These are phyloP conservation scores for Yoshiicerus persimilis DNA, from an alignment of 1,140 invertebrate species.

Conservation along the genomic window DNA sequence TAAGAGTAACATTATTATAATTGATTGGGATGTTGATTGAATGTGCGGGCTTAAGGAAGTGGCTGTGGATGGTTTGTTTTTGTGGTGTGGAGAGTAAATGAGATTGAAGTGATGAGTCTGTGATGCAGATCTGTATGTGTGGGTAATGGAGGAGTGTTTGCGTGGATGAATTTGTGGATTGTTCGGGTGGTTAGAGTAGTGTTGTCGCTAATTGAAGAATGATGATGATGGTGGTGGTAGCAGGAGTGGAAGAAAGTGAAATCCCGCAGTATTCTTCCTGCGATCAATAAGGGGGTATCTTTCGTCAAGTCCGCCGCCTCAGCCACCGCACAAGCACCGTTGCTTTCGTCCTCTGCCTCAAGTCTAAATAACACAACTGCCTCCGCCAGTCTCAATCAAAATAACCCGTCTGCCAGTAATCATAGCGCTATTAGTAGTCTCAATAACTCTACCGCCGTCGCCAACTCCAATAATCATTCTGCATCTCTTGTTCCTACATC, in stretches of 20 bases:
- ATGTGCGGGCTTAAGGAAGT: neutral
- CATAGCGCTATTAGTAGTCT: conserved; percentile 1
- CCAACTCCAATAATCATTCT: conserved; percentile 11
- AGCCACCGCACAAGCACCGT: conserved; percentile 1
- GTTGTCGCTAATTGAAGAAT: conserved; percentile 18
- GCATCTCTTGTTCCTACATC: conserved; percentile 14
- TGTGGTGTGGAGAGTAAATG: neutral
- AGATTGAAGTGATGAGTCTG: neutral
- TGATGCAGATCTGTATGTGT: neutral
- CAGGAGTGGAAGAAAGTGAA: conserved; percentile 48
- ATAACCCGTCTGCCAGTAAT: conserved; percentile 26
- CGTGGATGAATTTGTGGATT: neutral
- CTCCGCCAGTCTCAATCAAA: conserved; percentile 29
- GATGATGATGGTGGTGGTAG: conserved; percentile 22
- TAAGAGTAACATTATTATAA: neutral
- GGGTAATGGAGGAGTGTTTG: neutral
- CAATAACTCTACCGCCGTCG: conserved; percentile 7
- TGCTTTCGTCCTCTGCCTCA: conserved; percentile 32
- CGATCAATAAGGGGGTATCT: conserved; percentile 41
- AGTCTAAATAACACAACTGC: conserved; percentile 10
- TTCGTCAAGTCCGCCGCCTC: conserved; percentile 34
- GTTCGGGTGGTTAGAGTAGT: neutral
- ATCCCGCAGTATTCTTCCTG: conserved; percentile 42
- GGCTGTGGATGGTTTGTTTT: neutral
- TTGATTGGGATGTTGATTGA: neutral